Evolutionary conservation across 2,797 vertebrate species (phyloP), one percentile per base, ranked within the genome.

Genomic region (Rhynchotus rufescens): DNA sequence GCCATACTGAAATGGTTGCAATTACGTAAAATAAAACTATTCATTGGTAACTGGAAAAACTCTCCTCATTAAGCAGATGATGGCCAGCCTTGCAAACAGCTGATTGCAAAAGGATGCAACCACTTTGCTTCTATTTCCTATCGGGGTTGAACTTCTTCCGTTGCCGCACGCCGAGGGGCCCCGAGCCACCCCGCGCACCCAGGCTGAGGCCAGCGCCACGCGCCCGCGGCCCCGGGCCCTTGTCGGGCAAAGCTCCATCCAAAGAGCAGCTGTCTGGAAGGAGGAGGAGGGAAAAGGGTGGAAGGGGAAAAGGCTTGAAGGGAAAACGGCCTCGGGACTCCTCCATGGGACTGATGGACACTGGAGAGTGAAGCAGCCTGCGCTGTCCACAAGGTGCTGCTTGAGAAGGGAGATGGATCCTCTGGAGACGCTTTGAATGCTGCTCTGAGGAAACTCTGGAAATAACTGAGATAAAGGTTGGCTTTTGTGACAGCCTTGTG

Each of bases 81-180:
- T 78, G 68, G 95, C 96, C 95, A 97, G 97, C 96, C 98, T 97
- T 97, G 97, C 97, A 76, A 96, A 97, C 69, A 97, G 95, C 97
- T 98, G 98, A 99, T 98, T 99, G 98, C 98, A 97, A 98, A 97
- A 98, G 98, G 98, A 99, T 98, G 98, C 97, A 98, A 98, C 98
- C 98, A 98, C 97, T 98, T 98, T 98, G 96, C 97, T 95, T 95
- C 83, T 93, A 98, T 98, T 98, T 98, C 98, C 98, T 98, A 97
- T 97, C 97, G 96, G 96, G 94, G 97, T 98, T 98, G 98, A 98
- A 92, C 92, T 96, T 90, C 94, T 88, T 90, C 94, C 89, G 88
- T 93, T 92, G 81, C 76, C 73, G 72, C 88, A 57, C 79, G 81
- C 38, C 62, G 89, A 95, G 76, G 92, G 89, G 73, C 90, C 93